These are phyloP conservation scores for Dipodomys stephensi DNA, from an alignment of 2,113 vertebrate genomes.

Conservation along the genomic window DNA sequence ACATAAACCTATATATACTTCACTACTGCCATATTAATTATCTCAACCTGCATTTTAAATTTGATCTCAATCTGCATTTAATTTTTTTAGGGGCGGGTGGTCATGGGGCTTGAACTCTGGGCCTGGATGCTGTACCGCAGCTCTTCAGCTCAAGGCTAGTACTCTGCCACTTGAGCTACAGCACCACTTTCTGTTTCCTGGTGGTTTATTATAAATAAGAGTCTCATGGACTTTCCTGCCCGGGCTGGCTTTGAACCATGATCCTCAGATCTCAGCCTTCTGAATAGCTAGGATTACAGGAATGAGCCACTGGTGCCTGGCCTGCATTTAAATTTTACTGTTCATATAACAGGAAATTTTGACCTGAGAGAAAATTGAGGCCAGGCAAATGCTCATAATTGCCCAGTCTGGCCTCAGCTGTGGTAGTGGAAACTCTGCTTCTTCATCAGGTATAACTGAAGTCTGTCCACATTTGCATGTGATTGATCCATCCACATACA, in stretches of 20 bases:
- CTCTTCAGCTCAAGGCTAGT: too few relatives aligned
- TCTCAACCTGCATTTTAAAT: not conserved
- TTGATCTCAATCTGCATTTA: not conserved
- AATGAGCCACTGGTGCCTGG: too few relatives aligned
- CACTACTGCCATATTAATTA: not conserved
- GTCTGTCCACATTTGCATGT: not conserved
- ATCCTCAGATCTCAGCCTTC: too few relatives aligned
- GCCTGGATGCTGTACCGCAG: too few relatives aligned
- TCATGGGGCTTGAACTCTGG: too few relatives aligned
- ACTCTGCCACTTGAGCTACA: too few relatives aligned
- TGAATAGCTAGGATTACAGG: too few relatives aligned
- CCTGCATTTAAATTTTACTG: not conserved
- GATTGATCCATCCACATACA: not conserved
- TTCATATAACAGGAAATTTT: not conserved
- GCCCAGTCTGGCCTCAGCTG: not conserved
- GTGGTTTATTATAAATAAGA: too few relatives aligned
- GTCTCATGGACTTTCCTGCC: too few relatives aligned
- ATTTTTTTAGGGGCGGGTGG: not conserved
- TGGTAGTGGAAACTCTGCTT: not conserved
- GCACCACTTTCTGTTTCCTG: too few relatives aligned
- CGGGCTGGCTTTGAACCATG: too few relatives aligned
- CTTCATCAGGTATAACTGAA: not conserved
- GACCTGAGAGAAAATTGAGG: constrained; percentile 6
- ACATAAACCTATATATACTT: not conserved
- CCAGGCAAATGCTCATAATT: not conserved